A percentile compares a stretch with the other conserved stretches of the same genome.
phyloP scores from a whole-genome alignment of 1,140 invertebrate species.

The Drosophila kikkawai region DNA sequence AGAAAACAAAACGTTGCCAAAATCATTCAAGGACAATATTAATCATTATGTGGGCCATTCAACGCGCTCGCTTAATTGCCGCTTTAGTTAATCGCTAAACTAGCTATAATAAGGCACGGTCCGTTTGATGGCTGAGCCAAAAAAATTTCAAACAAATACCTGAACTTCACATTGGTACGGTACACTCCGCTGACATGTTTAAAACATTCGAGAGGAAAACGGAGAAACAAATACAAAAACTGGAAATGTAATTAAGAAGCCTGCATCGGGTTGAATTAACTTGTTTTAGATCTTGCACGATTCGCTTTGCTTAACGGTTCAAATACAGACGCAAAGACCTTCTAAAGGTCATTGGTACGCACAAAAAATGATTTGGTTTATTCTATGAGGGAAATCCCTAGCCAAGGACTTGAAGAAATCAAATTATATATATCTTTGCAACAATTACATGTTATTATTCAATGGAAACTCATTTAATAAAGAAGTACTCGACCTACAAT shows the following conservation, averaged over 20 bases:
- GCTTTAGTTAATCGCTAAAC: slow-evolving; percentile 31
- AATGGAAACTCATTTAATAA: background rate
- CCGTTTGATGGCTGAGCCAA: slow-evolving; percentile 32
- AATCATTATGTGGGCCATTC: slow-evolving; percentile 38
- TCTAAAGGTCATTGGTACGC: slow-evolving; percentile 46
- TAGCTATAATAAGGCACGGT: slow-evolving; percentile 30
- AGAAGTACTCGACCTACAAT: slow-evolving; percentile 18
- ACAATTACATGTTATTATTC: background rate
- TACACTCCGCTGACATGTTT: slow-evolving; percentile 26
- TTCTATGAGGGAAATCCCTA: background rate
- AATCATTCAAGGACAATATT: slow-evolving; percentile 33
- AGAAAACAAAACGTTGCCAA: slow-evolving; percentile 35
- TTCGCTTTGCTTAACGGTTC: slow-evolving; percentile 28
- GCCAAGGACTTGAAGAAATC: background rate
- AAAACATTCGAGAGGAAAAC: slow-evolving; percentile 29
- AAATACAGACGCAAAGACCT: slow-evolving; percentile 38
- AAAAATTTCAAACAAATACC: slow-evolving; percentile 34
- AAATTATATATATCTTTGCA: background rate
- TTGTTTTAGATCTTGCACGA: slow-evolving; percentile 37
- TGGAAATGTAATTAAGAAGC: slow-evolving; percentile 49
- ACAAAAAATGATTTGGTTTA: slow-evolving; percentile 9
- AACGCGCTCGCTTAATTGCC: slow-evolving; percentile 24
- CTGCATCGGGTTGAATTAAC: slow-evolving; percentile 44
- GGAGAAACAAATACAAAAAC: slow-evolving; percentile 38
- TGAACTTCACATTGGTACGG: slow-evolving; percentile 1